Conservation (phyloP, 2,888 invertebrate genomes). For the Criorhina ranunculi region DNA sequence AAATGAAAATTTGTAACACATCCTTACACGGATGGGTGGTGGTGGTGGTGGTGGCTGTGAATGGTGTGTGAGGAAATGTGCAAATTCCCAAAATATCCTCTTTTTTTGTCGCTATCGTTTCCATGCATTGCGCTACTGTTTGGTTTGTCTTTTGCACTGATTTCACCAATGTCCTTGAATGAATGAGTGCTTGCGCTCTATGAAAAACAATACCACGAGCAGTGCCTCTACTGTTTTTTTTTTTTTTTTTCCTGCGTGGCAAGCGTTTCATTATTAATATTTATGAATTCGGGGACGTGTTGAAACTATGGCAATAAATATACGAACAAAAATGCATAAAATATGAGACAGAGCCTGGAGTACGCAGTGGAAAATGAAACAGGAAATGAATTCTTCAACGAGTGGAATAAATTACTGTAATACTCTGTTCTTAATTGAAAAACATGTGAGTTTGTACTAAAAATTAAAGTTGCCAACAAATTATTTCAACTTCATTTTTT, state of each 20-base stretch:
- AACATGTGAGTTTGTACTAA: conserved; percentile 26
- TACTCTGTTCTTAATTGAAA: conserved; percentile 60
- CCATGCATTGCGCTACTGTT: conserved; percentile 21
- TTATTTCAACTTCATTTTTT: conserved; percentile 3
- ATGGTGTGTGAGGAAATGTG: conserved; percentile 19
- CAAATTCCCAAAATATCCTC: conserved; percentile 36
- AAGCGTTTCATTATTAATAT: conserved; percentile 64
- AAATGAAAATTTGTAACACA: conserved; percentile 46
- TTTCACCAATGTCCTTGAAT: conserved; percentile 54
- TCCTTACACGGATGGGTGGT: background rate
- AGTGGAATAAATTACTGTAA: conserved; percentile 50
- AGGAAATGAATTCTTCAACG: conserved; percentile 59
- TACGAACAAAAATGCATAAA: conserved; percentile 62
- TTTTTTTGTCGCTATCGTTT: background rate
- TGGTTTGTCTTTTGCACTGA: conserved; percentile 46
- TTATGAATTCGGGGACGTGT: conserved; percentile 71
- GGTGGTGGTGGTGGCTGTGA: background rate
- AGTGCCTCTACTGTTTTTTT: background rate
- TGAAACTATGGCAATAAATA: conserved; percentile 71
- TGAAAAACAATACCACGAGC: background rate
- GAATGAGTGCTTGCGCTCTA: conserved; percentile 16
- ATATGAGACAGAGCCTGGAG: conserved; percentile 41
- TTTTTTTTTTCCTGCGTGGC: too few relatives aligned
- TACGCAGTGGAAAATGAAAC: conserved; percentile 15
- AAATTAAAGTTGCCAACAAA: conserved; percentile 45